Evolutionary conservation across 2,797 vertebrate species (phyloP).

Genomic region (Pampus argenteus): DNA sequence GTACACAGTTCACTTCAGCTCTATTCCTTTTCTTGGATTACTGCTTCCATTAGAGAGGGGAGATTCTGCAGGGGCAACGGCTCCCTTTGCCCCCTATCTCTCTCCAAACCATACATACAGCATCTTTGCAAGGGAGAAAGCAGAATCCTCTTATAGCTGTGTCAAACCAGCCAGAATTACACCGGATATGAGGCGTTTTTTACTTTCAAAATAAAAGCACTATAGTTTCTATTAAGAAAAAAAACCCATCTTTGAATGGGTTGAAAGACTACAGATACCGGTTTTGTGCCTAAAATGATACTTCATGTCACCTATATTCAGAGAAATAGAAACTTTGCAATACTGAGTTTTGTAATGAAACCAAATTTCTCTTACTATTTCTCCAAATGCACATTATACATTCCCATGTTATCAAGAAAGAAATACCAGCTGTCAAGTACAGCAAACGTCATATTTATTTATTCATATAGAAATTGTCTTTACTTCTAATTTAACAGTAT

Average conservation of each 20-base stretch:
- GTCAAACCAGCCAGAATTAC: constrained; percentile 44
- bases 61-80: background rate
- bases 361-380: background rate
- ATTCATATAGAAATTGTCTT: background rate
- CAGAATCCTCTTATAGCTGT: constrained; percentile 44
- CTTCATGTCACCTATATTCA: background rate
- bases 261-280: background rate
- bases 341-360: background rate
- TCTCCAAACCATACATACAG: constrained; percentile 43
- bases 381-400: too few relatives aligned
- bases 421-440: background rate
- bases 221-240: background rate
- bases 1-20: constrained; percentile 26
- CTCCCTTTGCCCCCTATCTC: constrained; percentile 14
- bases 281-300: background rate
- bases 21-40: constrained; percentile 20
- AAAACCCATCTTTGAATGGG: background rate
- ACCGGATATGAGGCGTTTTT: constrained; percentile 37
- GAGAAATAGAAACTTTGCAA: background rate
- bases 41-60: constrained; percentile 21
- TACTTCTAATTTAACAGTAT: too few relatives aligned
- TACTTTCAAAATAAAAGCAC: constrained; percentile 75
- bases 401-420: background rate
- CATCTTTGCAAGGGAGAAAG: constrained; percentile 61
- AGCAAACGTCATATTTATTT: background rate